phyloP scores from a whole-genome alignment of 2,888 invertebrate species.

The Scaptomyza parva region DNA sequence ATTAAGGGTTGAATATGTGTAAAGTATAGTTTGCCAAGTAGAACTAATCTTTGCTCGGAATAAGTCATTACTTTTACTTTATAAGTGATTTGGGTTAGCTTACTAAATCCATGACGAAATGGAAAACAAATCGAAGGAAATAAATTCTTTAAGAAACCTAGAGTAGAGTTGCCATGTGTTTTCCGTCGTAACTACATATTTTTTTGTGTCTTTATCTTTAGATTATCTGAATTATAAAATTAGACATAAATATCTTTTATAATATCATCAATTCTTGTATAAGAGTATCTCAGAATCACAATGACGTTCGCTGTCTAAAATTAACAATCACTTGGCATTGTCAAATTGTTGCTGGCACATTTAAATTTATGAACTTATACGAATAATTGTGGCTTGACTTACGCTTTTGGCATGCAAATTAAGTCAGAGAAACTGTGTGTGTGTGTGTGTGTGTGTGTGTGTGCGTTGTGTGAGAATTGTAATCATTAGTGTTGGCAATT shows the following conservation, averaged over 20 bases:
- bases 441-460: conserved; percentile 11
- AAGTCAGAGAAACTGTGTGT: conserved; percentile 37
- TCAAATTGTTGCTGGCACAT: conserved; percentile 31
- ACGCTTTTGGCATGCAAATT: conserved; percentile 43
- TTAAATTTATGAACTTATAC: conserved; percentile 30
- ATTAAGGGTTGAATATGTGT: background rate
- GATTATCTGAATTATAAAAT: background rate
- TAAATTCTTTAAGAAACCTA: too few relatives aligned
- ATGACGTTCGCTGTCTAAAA: conserved; percentile 9
- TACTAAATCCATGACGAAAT: background rate
- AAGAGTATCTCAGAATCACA: background rate
- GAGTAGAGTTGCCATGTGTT: too few relatives aligned
- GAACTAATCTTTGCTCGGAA: background rate
- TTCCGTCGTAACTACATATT: background rate
- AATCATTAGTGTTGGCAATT: conserved; percentile 56
- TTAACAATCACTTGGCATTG: conserved; percentile 29
- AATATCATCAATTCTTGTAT: background rate
- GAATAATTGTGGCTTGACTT: conserved; percentile 31
- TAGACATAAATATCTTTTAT: background rate
- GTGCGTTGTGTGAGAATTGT: conserved; percentile 21
- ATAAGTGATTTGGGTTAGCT: background rate
- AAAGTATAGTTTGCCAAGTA: too few relatives aligned
- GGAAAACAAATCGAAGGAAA: too few relatives aligned
- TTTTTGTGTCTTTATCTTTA: background rate
- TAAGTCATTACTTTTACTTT: background rate